A percentile compares a stretch with the other conserved stretches of the same genome.
Evolutionary conservation across 2,797 vertebrate genomes (phyloP).

Genomic region (Erethizon dorsatum): DNA sequence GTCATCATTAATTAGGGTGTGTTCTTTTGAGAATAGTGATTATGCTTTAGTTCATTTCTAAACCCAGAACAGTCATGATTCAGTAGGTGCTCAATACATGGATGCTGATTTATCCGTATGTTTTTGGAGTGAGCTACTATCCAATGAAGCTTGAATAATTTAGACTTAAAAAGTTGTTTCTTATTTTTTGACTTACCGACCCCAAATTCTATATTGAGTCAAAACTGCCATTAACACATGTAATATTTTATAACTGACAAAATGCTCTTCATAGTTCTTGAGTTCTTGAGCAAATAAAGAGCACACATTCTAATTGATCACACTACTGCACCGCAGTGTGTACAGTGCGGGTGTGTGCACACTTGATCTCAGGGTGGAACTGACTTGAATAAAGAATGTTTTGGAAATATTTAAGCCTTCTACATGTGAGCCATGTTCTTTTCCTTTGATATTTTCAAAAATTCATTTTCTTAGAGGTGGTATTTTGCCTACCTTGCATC

Average conservation of each 20-base stretch:
- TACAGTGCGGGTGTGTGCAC: not conserved
- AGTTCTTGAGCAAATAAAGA: conserved; percentile 46
- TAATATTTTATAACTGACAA: conserved; percentile 33
- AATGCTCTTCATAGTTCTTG: not conserved
- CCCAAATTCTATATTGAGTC: not conserved
- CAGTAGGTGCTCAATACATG: not conserved
- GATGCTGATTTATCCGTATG: not conserved
- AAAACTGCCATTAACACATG: not conserved
- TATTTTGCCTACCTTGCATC: not conserved
- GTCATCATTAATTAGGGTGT: not conserved
- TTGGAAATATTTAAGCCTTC: conserved; percentile 10
- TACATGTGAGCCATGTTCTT: not conserved
- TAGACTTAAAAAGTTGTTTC: conserved; percentile 16
- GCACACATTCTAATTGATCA: not conserved
- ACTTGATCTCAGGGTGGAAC: not conserved
- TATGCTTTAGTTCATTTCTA: conserved; percentile 42
- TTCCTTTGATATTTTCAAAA: not conserved
- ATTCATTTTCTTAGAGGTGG: not conserved
- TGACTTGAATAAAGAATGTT: not conserved
- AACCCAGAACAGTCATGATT: not conserved
- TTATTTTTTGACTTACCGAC: conserved; percentile 26
- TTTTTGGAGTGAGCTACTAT: conserved; percentile 10
- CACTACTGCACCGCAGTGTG: not conserved
- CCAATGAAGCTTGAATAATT: conserved; percentile 41
- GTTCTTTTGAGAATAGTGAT: not conserved